These are phyloP conservation scores for Acleris holmiana DNA, from an alignment of 2,888 invertebrate species.

Conservation along the genomic window DNA sequence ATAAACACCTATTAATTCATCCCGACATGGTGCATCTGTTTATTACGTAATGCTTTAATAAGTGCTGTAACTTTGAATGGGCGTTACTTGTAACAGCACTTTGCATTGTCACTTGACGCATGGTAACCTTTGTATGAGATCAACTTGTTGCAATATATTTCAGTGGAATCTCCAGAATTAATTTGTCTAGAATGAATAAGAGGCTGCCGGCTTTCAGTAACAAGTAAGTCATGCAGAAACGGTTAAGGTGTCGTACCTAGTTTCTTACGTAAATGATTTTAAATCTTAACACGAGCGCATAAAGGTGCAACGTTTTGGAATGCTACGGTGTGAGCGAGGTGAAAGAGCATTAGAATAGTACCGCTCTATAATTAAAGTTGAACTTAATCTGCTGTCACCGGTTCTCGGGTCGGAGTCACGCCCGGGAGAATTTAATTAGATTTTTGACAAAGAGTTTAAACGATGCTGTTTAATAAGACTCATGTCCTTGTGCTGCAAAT, in stretches of 20 bases:
- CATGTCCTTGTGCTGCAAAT: too few relatives aligned
- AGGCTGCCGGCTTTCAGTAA: conserved; percentile 16
- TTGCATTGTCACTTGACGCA: conserved; percentile 3
- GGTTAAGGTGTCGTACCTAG: conserved; percentile 3
- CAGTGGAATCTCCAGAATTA: conserved; percentile 4
- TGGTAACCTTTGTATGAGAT: conserved; percentile 6
- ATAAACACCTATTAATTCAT: conserved; percentile 25
- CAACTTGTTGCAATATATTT: conserved; percentile 9
- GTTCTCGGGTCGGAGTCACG: conserved; percentile 54
- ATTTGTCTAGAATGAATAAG: conserved; percentile 8
- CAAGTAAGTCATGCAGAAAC: conserved; percentile 19
- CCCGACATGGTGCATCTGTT: conserved; percentile 24
- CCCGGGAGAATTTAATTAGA: conserved; percentile 63
- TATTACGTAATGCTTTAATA: conserved; percentile 9
- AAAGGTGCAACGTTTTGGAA: conserved; percentile 1
- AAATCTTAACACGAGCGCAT: conserved; percentile 1
- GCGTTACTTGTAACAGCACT: conserved; percentile 5
- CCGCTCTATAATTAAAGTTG: conserved; percentile 70
- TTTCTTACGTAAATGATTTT: background rate
- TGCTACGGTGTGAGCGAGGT: conserved; percentile 38
- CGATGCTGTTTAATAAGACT: background rate
- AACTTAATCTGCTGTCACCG: conserved; percentile 76
- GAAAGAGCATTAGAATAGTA: conserved; percentile 57
- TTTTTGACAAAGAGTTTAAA: conserved; percentile 59
- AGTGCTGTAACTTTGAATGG: conserved; percentile 17